A percentile compares a stretch with the other conserved stretches of the same genome.
These are phyloP conservation scores for Chironomus tentans DNA, from an alignment of 2,888 invertebrate genomes.

Conservation along the genomic window DNA sequence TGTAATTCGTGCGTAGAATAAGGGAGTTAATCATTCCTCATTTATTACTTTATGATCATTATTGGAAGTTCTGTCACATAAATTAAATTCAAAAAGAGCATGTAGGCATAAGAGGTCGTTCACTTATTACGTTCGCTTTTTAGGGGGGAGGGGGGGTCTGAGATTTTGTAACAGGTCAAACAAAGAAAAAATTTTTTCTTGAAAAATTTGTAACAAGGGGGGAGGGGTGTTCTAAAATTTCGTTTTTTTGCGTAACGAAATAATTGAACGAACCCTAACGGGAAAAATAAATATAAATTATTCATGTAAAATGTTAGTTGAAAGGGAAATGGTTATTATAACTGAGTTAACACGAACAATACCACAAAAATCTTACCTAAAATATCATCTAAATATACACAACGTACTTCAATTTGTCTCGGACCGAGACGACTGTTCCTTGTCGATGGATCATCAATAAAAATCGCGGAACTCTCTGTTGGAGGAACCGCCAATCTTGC, in stretches of 20 bases:
- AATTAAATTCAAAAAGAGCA: not conserved
- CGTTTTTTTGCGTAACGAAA: no score
- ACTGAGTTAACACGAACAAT: not conserved
- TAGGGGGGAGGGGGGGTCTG: no score
- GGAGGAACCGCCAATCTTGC: conserved; percentile 42
- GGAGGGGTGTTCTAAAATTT: no score
- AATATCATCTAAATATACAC: conserved; percentile 31
- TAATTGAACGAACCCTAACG: no score
- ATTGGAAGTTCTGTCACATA: not conserved
- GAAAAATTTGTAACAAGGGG: no score
- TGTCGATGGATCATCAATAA: conserved; percentile 41
- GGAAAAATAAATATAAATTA: not conserved
- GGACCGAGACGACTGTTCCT: conserved; percentile 30
- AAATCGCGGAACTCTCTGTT: conserved; percentile 41
- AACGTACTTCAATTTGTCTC: conserved; percentile 31
- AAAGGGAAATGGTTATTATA: no score
- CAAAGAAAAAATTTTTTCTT: no score
- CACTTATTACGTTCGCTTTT: no score
- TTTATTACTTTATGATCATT: not conserved
- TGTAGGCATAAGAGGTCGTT: not conserved
- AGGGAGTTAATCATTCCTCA: not conserved
- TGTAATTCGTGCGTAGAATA: not conserved
- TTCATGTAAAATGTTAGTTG: no score
- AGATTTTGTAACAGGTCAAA: no score
- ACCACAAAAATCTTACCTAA: conserved; percentile 29